These are phyloP conservation scores for Triops longicaudatus DNA, from an alignment of 1,140 invertebrate genomes.

Conservation along the genomic window DNA sequence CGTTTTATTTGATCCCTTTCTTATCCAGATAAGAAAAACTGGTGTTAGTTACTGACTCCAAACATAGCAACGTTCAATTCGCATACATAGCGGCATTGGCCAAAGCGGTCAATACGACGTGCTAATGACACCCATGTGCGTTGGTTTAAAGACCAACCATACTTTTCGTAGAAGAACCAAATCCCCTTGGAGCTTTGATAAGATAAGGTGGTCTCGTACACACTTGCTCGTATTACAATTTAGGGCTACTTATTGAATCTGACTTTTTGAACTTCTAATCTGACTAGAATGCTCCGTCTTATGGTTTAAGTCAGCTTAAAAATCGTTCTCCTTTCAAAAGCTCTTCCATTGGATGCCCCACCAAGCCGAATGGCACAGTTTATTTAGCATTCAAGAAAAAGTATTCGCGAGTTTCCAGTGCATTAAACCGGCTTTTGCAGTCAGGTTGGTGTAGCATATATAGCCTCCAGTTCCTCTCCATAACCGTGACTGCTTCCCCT, in stretches of 20 bases:
- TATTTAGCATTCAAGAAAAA: neutral
- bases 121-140: neutral
- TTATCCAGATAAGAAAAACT: too few relatives aligned
- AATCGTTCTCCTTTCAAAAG: neutral
- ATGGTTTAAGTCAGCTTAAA: neutral
- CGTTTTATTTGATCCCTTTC: too few relatives aligned
- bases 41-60: too few relatives aligned
- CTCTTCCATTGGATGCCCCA: too few relatives aligned
- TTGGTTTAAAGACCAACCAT: neutral
- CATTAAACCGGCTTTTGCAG: neutral
- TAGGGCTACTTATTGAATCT: neutral
- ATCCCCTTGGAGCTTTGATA: neutral
- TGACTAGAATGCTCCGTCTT: neutral
- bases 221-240: neutral
- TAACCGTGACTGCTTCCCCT: neutral
- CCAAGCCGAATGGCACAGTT: too few relatives aligned
- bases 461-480: neutral
- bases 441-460: neutral
- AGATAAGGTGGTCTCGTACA: neutral
- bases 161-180: neutral
- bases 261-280: neutral
- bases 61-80: too few relatives aligned
- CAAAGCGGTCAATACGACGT: too few relatives aligned
- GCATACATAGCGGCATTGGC: neutral
- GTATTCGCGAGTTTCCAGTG: neutral